Conservation (phyloP, 2,113 vertebrate genomes). For the Alces alces region DNA sequence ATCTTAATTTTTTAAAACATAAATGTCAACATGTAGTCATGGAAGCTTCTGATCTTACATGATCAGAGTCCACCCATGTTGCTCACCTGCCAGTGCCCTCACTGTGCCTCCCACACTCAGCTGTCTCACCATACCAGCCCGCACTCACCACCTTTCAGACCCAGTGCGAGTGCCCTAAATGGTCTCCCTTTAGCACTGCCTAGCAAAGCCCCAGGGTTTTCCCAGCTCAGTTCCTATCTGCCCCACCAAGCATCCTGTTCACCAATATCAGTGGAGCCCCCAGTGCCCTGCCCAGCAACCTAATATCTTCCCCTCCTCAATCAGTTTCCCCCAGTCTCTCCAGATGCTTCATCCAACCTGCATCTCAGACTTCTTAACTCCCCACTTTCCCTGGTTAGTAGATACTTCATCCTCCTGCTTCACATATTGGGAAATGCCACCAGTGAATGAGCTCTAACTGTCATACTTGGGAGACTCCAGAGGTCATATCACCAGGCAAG, state of each 20-base stretch:
- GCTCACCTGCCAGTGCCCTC: background rate
- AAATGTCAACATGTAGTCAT: background rate
- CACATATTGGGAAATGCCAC: background rate
- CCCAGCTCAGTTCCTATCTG: background rate
- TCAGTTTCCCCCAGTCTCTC: background rate
- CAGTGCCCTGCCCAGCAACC: background rate
- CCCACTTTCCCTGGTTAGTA: background rate
- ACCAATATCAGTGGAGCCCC: background rate
- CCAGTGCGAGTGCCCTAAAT: background rate
- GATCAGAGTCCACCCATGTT: background rate
- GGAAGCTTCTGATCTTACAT: background rate
- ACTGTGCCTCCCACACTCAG: background rate
- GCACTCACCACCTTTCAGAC: background rate
- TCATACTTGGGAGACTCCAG: background rate
- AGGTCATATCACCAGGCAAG: background rate
- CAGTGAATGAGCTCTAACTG: background rate
- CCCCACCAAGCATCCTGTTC: background rate
- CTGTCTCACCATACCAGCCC: background rate
- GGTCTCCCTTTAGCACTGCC: background rate
- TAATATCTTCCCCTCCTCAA: background rate
- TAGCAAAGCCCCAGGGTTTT: background rate
- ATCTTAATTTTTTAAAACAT: background rate
- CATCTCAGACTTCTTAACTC: background rate
- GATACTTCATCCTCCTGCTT: background rate
- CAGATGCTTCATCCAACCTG: no score